Evolutionary conservation across 2,888 invertebrate species (phyloP).

Genomic region (Mamestra brassicae): DNA sequence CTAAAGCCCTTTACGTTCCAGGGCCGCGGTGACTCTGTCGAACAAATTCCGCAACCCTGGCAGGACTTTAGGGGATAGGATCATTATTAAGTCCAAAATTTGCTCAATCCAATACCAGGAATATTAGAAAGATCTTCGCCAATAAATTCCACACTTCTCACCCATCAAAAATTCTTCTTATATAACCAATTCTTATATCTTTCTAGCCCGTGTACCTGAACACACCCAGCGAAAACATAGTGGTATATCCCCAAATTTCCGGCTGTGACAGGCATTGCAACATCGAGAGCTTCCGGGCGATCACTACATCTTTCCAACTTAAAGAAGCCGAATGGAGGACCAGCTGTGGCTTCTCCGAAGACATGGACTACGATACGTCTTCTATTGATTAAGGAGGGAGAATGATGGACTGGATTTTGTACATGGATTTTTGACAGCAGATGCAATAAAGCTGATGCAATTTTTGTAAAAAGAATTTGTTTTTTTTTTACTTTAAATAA

Average conservation of each 20-base stretch:
- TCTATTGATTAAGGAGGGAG: not conserved
- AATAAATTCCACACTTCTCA: too few relatives aligned
- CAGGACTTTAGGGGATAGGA: too few relatives aligned
- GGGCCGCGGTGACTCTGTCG: too few relatives aligned
- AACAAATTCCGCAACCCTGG: too few relatives aligned
- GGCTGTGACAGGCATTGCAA: constrained; percentile 70
- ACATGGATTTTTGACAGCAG: not conserved
- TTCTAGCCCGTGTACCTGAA: too few relatives aligned
- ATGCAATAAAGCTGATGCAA: constrained; percentile 12
- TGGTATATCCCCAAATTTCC: constrained; percentile 61
- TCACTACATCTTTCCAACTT: constrained; percentile 64
- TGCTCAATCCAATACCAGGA: too few relatives aligned
- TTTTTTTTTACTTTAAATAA: not conserved
- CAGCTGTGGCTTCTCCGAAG: constrained; percentile 66
- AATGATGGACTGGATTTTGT: not conserved
- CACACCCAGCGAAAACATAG: too few relatives aligned
- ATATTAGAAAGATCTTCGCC: too few relatives aligned
- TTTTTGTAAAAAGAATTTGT: not conserved
- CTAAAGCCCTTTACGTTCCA: too few relatives aligned
- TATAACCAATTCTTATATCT: too few relatives aligned
- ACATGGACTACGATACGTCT: constrained; percentile 67
- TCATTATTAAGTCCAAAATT: too few relatives aligned
- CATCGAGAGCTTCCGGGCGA: constrained; percentile 64
- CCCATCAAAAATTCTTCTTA: too few relatives aligned
- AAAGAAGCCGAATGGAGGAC: constrained; percentile 66